Evolutionary conservation across 2,113 vertebrate species (phyloP).

Genomic region (Callospermophilus lateralis): DNA sequence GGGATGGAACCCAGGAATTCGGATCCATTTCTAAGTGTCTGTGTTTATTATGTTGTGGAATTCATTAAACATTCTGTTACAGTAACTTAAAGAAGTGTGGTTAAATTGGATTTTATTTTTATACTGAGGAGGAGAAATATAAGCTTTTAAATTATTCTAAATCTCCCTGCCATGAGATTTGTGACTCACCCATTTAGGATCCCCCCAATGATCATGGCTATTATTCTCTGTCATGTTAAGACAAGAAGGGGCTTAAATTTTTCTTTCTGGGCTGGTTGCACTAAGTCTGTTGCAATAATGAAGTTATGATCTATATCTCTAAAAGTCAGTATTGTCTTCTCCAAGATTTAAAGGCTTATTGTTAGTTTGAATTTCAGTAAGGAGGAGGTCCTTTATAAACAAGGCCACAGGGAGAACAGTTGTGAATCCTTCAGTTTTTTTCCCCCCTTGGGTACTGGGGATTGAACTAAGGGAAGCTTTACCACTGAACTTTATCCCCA

Average conservation of each 20-base stretch:
- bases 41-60: constrained; percentile 20
- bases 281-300: constrained; percentile 38
- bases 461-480: background rate
- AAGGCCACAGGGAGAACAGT: constrained; percentile 18
- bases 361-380: background rate
- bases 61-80: background rate
- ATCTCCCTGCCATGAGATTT: background rate
- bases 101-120: background rate
- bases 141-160: constrained; percentile 18
- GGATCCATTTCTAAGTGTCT: background rate
- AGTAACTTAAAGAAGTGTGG: background rate
- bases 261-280: background rate
- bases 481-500: background rate
- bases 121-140: background rate
- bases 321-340: constrained; percentile 51
- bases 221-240: constrained; percentile 44
- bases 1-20: background rate
- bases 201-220: background rate
- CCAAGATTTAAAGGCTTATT: constrained; percentile 41
- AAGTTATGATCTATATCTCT: constrained; percentile 46
- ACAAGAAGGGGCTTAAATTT: constrained; percentile 36
- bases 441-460: background rate
- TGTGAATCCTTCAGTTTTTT: background rate
- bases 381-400: constrained; percentile 22
- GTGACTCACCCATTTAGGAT: background rate